Evolutionary conservation across 2,797 vertebrate genomes (phyloP).

Genomic region (Dermochelys coriacea): DNA sequence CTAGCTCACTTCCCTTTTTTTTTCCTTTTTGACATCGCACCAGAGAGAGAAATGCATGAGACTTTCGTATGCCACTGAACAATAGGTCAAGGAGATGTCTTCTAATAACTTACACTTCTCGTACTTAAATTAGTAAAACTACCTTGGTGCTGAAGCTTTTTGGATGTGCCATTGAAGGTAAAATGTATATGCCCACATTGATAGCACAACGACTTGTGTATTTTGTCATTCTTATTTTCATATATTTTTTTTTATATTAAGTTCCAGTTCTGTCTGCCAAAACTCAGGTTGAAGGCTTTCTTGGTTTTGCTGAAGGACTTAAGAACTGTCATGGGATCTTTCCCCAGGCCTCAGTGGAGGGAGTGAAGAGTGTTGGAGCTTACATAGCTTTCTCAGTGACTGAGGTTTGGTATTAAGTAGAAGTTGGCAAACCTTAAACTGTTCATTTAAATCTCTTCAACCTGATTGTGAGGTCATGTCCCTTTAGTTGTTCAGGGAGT

Average conservation of each 20-base stretch:
- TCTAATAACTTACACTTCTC: background rate
- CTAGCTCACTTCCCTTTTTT: background rate
- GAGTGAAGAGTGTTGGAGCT: background rate
- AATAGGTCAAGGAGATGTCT: background rate
- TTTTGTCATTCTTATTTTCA: background rate
- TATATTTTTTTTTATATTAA: background rate
- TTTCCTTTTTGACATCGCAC: background rate
- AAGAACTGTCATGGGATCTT: background rate
- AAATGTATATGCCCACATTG: background rate
- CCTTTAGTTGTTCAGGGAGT: background rate
- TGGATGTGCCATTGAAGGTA: background rate
- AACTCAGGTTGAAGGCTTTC: background rate
- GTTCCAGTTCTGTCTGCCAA: conserved; percentile 18
- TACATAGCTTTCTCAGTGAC: background rate
- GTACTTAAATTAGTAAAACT: background rate
- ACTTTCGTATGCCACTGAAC: background rate
- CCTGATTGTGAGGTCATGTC: background rate
- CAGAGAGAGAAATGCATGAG: background rate
- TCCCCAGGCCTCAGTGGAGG: background rate
- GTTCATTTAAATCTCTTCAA: background rate
- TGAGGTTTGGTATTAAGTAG: conserved; percentile 5
- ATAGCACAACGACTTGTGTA: background rate
- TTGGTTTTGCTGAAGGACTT: conserved; percentile 27
- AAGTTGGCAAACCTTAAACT: background rate
- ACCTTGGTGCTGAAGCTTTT: background rate